Conservation (phyloP, 92 coral and sea anemone genomes). For the Bergia puertoricense region DNA sequence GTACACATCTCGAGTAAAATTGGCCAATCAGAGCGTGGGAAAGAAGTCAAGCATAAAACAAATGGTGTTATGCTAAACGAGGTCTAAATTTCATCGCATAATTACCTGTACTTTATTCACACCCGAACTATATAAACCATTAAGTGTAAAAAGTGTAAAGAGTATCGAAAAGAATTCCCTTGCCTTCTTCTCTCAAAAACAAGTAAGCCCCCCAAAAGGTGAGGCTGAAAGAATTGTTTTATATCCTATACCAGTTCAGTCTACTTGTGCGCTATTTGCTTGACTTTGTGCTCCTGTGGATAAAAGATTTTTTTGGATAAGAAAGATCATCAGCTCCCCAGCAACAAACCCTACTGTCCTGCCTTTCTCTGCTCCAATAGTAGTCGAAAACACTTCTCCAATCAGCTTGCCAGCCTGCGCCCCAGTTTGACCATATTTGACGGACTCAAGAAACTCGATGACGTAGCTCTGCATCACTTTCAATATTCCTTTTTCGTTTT, state of each 20-base stretch:
- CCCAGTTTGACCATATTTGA: background rate
- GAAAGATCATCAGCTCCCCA: background rate
- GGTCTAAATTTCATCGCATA: no score
- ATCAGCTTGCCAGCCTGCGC: background rate
- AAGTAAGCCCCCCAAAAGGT: no score
- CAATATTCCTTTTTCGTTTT: conserved; percentile 12
- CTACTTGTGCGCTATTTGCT: background rate
- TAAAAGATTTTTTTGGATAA: background rate
- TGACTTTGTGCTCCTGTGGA: background rate
- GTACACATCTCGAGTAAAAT: no score
- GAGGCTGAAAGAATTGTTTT: background rate
- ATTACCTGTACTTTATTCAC: no score
- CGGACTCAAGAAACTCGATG: no score
- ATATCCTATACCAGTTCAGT: background rate
- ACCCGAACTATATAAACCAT: no score
- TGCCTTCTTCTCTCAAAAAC: no score
- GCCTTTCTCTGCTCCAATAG: background rate
- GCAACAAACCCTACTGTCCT: background rate
- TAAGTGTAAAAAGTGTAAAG: no score
- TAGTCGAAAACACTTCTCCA: background rate
- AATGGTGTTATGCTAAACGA: no score
- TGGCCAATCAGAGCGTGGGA: no score
- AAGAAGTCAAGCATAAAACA: no score
- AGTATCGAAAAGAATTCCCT: no score
- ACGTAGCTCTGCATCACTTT: background rate